Conservation (phyloP, 1,140 invertebrate genomes). For the Lerema accius region DNA sequence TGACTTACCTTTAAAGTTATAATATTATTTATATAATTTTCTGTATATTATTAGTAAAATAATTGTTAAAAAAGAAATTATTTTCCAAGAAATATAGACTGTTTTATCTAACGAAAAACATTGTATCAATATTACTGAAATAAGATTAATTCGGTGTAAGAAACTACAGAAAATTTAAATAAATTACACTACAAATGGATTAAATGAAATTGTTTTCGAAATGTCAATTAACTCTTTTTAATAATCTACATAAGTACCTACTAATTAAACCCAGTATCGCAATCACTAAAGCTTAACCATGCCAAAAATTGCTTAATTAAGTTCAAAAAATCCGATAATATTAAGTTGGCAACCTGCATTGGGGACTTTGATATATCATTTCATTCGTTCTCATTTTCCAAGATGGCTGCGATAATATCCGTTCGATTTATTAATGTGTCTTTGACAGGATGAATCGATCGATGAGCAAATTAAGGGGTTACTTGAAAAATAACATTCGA, state of each 20-base stretch:
- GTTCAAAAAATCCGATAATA: conserved; percentile 60
- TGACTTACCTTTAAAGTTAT: too few relatives aligned
- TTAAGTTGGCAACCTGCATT: conserved; percentile 65
- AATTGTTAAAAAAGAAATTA: too few relatives aligned
- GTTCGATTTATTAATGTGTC: conserved; percentile 55
- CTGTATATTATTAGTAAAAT: too few relatives aligned
- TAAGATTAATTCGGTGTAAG: too few relatives aligned
- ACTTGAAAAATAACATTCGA: conserved; percentile 36
- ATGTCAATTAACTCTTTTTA: not conserved
- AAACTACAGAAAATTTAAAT: too few relatives aligned
- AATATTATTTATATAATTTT: too few relatives aligned
- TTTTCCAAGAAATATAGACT: too few relatives aligned
- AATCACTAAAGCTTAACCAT: conserved; percentile 45
- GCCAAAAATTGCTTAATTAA: conserved; percentile 62
- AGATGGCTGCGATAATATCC: conserved; percentile 53
- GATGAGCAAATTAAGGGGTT: conserved; percentile 53
- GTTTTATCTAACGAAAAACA: too few relatives aligned
- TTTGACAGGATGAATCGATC: conserved; percentile 56
- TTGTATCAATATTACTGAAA: too few relatives aligned
- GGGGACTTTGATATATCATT: conserved; percentile 68
- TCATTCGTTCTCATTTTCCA: conserved; percentile 46
- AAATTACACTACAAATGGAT: not conserved
- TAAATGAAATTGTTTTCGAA: not conserved
- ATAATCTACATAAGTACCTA: not conserved
- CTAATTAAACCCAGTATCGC: conserved; percentile 26